These are phyloP conservation scores for Agriopis leucophaearia DNA, from an alignment of 2,888 invertebrate species.

Conservation along the genomic window DNA sequence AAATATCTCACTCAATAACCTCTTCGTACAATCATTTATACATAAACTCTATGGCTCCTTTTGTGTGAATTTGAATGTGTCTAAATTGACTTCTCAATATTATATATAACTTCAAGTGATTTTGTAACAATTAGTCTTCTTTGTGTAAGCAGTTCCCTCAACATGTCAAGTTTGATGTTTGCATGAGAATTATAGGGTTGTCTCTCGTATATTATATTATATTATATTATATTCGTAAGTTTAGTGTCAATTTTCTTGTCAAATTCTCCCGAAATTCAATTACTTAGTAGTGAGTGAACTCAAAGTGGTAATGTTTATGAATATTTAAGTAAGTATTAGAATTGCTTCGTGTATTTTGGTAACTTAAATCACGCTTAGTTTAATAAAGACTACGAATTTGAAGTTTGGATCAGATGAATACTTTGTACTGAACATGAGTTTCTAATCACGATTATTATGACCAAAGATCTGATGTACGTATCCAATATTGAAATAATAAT, in stretches of 20 bases:
- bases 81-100: not conserved
- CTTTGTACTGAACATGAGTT: no score
- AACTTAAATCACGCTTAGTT: constrained; percentile 35
- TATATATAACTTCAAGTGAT: no score
- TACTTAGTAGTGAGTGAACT: constrained; percentile 79
- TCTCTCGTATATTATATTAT: constrained; percentile 58
- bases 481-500: constrained; percentile 30
- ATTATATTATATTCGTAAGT: constrained; percentile 72
- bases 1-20: not conserved
- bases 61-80: constrained; percentile 1
- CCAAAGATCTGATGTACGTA: not conserved
- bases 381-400: constrained; percentile 3
- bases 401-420: not conserved
- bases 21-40: not conserved
- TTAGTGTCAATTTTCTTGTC: constrained; percentile 84
- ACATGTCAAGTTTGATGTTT: not conserved
- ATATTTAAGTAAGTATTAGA: constrained; percentile 44
- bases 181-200: constrained; percentile 18
- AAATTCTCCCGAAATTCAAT: constrained; percentile 87
- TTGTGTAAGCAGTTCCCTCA: not conserved
- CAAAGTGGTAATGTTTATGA: constrained; percentile 52
- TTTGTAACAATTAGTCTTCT: not conserved
- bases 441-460: not conserved
- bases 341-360: constrained; percentile 64
- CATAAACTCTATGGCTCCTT: not conserved